Conservation (phyloP, 1,140 invertebrate genomes). For the Bombus pyrosoma region DNA sequence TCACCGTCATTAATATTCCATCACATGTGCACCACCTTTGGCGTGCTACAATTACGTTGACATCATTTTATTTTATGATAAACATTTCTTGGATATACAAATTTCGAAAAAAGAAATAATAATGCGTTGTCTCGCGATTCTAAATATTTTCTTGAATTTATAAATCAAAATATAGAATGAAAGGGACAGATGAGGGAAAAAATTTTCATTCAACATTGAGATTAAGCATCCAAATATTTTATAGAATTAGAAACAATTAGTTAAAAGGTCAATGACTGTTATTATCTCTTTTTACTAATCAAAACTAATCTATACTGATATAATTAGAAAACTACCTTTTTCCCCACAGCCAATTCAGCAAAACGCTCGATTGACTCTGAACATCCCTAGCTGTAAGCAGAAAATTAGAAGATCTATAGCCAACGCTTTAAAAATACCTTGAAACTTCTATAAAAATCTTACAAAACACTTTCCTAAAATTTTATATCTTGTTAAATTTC, state of each 20-base stretch:
- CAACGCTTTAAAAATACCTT: too few species aligned
- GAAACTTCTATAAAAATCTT: background rate
- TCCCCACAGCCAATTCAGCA: slow-evolving; percentile 91
- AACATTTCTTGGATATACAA: background rate
- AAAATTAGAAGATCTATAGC: slow-evolving; percentile 25
- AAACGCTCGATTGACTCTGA: slow-evolving; percentile 89
- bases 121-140: background rate
- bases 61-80: background rate
- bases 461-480: background rate
- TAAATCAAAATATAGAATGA: background rate
- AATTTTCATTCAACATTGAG: background rate
- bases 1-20: slow-evolving; percentile 66
- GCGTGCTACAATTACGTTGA: slow-evolving; percentile 74
- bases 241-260: background rate
- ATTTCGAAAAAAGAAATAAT: background rate
- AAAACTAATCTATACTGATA: background rate
- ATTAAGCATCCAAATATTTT: background rate
- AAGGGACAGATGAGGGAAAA: background rate
- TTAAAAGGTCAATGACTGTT: background rate
- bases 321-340: slow-evolving; percentile 79
- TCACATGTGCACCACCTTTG: slow-evolving; percentile 82
- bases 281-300: background rate
- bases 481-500: too few species aligned
- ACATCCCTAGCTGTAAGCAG: slow-evolving; percentile 87
- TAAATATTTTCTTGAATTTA: too few species aligned